These are phyloP conservation scores for Coelinius sp. DNA, from an alignment of 2,888 invertebrate genomes.

Conservation along the genomic window DNA sequence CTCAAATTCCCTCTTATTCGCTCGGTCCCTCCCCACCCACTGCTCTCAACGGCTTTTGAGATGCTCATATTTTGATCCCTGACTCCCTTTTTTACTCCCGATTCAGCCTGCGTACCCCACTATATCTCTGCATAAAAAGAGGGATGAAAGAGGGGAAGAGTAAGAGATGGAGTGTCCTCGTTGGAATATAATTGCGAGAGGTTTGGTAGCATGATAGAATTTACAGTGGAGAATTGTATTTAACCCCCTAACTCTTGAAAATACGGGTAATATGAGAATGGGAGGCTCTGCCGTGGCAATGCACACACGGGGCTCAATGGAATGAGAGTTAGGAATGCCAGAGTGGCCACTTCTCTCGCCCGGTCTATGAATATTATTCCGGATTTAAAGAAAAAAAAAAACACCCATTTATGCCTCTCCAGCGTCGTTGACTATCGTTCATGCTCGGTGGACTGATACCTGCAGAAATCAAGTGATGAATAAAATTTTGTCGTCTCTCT, in stretches of 20 bases:
- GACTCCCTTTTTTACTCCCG: neutral
- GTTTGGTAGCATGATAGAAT: neutral
- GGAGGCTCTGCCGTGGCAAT: neutral
- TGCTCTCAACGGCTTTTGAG: conserved; percentile 14
- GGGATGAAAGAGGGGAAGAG: neutral
- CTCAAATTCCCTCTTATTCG: conserved; percentile 2
- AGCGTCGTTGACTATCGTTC: neutral
- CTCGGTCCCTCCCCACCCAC: neutral
- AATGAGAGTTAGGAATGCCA: neutral
- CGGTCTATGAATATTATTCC: neutral
- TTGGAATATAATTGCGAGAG: conserved; percentile 18
- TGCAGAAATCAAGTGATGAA: neutral
- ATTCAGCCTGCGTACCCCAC: neutral
- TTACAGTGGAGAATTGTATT: neutral
- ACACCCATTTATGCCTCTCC: neutral
- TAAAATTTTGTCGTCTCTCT: neutral
- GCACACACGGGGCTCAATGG: neutral
- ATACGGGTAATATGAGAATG: neutral
- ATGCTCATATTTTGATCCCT: conserved; percentile 7
- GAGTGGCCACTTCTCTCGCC: neutral
- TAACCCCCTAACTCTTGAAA: neutral
- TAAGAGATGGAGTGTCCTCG: neutral
- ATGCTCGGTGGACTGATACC: neutral
- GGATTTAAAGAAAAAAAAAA: no score
- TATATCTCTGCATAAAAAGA: neutral